Base-by-base conservation (phyloP, 2,888 invertebrate genomes). In the Protophormia terraenovae region DNA sequence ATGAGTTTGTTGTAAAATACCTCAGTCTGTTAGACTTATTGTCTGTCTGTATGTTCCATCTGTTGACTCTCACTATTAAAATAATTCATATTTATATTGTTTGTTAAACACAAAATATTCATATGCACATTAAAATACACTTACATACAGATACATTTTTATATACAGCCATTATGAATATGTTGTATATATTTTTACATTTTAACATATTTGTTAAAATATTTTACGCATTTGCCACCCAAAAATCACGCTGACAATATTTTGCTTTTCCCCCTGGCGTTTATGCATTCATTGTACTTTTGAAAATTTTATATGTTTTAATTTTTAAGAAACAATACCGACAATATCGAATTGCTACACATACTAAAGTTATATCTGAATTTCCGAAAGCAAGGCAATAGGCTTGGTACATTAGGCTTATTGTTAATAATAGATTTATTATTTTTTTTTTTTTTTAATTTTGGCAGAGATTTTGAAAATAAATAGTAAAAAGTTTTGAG, bases 141-240 rank as follows among this genome's bases (percentile, higher is more conserved):
- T 47, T 32, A 55, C 55, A 41, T 32, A 55, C 55, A 41, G 38
- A 50, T 27, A 41, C 50, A 38, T 5, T 10, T 12, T 12, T 8
- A 58, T 35, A 60, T 10, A 47, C 22, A 41, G 35, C 32, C 60
- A 60, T 29, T 38, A 62, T 16, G 16, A 45, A 64, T 27, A 78
- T 66, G 55, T 32, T 12, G 41, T 32, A 35, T 62, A n/a, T n/a
- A 60, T 62, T 76, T 69, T 41, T 62, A 60, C 32, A 77, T 85
- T 78, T 87, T 83, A 86, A 79, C 87, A 79, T 83, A 88, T 87
- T 87, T 88, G 87, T 87, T 87, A 86, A 80, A 88, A 88, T 87
- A 87, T 87, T 87, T 87, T 87, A 87, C 86, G 83, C 87, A 87
- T 86, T 88, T 87, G 86, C 87, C 87, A 87, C 88, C 87, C 88